These are phyloP conservation scores for Mizuhopecten yessoensis DNA, from an alignment of 1,140 invertebrate species.

Conservation along the genomic window DNA sequence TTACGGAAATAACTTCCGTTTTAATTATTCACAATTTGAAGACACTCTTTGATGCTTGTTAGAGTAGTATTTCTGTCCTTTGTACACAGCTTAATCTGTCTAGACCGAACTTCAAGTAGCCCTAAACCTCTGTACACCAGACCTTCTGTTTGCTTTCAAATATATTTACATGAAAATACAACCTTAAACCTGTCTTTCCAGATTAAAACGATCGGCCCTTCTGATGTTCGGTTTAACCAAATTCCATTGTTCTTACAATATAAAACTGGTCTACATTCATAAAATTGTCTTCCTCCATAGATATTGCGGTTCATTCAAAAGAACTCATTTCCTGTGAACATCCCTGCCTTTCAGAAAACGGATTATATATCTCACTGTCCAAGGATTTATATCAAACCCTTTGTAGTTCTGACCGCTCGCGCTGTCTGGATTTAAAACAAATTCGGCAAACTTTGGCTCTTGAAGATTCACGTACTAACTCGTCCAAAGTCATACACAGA, in stretches of 20 bases:
- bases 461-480: conserved; percentile 78
- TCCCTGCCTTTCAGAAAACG: neutral
- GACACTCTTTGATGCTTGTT: neutral
- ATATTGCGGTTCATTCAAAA: neutral
- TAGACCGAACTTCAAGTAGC: neutral
- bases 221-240: neutral
- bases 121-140: neutral
- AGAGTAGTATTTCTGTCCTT: neutral
- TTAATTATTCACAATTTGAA: neutral
- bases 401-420: conserved; percentile 69
- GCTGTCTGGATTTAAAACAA: conserved; percentile 71
- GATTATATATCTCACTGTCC: neutral
- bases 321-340: neutral
- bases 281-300: neutral
- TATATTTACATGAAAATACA: too few species aligned
- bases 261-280: neutral
- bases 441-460: conserved; percentile 75
- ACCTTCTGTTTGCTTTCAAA: too few species aligned
- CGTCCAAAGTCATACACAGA: conserved; percentile 83
- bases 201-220: neutral
- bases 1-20: neutral
- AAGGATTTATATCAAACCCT: conserved; percentile 67
- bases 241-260: neutral
- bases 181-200: neutral
- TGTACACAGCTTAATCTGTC: neutral